Evolutionary conservation across 2,888 invertebrate genomes (phyloP).

Genomic region (Argyresthia goedartella): DNA sequence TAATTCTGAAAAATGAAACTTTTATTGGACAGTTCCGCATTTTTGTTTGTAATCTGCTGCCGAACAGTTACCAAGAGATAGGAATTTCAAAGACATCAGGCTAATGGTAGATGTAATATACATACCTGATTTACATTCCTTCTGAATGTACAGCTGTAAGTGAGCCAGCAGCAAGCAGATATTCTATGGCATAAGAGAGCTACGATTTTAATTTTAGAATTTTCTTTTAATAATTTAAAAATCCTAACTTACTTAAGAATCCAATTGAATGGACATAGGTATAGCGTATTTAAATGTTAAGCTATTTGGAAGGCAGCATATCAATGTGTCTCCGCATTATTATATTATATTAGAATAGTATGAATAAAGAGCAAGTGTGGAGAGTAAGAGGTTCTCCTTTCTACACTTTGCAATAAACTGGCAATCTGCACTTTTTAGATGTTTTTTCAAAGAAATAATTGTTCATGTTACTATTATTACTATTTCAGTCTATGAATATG

Average conservation of each 20-base stretch:
- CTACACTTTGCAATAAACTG: slow-evolving; percentile 17
- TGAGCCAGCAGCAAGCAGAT: slow-evolving; percentile 5
- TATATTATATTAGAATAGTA: slow-evolving; percentile 38
- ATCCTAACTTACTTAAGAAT: slow-evolving; percentile 54
- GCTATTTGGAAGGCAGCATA: slow-evolving; percentile 45
- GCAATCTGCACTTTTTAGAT: slow-evolving; percentile 59
- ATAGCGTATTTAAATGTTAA: slow-evolving; percentile 47
- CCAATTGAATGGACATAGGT: slow-evolving; percentile 44
- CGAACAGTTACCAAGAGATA: no score
- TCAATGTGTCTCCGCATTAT: slow-evolving; percentile 39
- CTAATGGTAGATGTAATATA: not conserved
- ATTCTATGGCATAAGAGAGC: slow-evolving; percentile 38
- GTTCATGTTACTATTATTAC: slow-evolving; percentile 54
- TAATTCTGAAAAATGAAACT: not conserved
- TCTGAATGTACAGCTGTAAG: not conserved
- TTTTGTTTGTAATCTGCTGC: not conserved
- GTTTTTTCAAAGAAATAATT: slow-evolving; percentile 57
- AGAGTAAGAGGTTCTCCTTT: not conserved
- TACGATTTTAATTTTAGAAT: slow-evolving; percentile 42
- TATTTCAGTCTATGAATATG: slow-evolving; percentile 46
- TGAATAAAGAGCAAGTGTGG: slow-evolving; percentile 48
- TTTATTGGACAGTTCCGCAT: not conserved
- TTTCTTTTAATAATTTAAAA: slow-evolving; percentile 26
- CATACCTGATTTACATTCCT: not conserved
- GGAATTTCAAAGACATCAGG: no score